phyloP scores from a whole-genome alignment of 2,113 vertebrate genomes.

The Telmatochromis sp. region DNA sequence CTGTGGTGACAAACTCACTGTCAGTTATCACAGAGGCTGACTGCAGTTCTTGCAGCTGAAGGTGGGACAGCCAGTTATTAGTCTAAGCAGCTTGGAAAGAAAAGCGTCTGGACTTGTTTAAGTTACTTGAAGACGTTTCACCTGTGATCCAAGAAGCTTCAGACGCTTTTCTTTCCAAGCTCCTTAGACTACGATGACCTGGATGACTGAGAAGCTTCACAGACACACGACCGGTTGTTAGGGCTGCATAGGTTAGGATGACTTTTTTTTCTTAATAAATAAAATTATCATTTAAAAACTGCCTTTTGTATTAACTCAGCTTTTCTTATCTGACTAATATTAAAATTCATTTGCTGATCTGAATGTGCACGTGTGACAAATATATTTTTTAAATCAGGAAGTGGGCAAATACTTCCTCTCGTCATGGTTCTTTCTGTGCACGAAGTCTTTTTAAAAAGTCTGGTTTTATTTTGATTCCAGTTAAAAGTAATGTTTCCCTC shows the following conservation, averaged over 20 bases:
- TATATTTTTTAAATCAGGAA: accelerated
- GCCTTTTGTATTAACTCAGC: neutral
- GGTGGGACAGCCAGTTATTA: neutral
- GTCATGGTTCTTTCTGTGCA: neutral
- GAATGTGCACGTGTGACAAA: neutral
- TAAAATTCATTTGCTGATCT: neutral
- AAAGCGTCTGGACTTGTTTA: neutral
- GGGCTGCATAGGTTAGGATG: accelerated
- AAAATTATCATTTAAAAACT: neutral
- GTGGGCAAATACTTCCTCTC: accelerated
- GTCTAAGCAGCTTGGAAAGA: accelerated
- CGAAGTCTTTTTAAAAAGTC: neutral
- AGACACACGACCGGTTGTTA: accelerated
- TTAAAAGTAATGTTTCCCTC: neutral
- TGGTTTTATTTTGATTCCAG: neutral
- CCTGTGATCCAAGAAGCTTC: accelerated
- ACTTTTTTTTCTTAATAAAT: neutral
- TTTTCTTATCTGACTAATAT: neutral
- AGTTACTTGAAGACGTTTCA: neutral
- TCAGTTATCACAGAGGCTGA: neutral
- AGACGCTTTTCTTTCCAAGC: neutral
- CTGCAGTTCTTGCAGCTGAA: neutral
- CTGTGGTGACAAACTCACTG: neutral
- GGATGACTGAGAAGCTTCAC: neutral
- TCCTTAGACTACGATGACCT: neutral